Conservation (phyloP, 2,888 invertebrate genomes). For the Pelosia muscerda region DNA sequence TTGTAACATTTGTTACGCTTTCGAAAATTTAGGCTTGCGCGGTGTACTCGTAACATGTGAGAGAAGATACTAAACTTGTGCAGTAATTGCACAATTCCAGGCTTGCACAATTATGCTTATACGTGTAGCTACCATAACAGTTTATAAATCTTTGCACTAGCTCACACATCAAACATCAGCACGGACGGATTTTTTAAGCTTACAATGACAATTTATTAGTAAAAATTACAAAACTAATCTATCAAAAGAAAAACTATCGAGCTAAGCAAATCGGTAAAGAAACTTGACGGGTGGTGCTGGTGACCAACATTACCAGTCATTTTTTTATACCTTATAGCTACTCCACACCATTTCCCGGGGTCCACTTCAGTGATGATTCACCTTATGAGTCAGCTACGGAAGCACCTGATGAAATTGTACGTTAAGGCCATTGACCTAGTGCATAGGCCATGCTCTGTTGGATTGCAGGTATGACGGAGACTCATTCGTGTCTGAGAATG, state of each 20-base stretch:
- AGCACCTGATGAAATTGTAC: conserved; percentile 67
- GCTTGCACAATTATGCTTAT: no score
- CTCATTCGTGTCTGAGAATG: conserved; percentile 22
- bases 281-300: neutral
- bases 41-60: no score
- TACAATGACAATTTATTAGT: no score
- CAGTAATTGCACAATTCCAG: no score
- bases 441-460: conserved; percentile 30
- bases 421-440: conserved; percentile 56
- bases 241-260: no score
- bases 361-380: conserved; percentile 63
- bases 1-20: no score
- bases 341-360: conserved; percentile 20
- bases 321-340: conserved; percentile 19
- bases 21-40: no score
- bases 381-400: conserved; percentile 62
- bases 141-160: no score
- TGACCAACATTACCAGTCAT: neutral
- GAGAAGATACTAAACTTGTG: no score
- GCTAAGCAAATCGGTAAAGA: neutral
- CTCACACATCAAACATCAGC: no score
- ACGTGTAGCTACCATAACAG: no score
- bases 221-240: neutral
- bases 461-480: conserved; percentile 23
- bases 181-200: no score